Conservation (phyloP, 2,797 vertebrate genomes). For the Pampus argenteus region DNA sequence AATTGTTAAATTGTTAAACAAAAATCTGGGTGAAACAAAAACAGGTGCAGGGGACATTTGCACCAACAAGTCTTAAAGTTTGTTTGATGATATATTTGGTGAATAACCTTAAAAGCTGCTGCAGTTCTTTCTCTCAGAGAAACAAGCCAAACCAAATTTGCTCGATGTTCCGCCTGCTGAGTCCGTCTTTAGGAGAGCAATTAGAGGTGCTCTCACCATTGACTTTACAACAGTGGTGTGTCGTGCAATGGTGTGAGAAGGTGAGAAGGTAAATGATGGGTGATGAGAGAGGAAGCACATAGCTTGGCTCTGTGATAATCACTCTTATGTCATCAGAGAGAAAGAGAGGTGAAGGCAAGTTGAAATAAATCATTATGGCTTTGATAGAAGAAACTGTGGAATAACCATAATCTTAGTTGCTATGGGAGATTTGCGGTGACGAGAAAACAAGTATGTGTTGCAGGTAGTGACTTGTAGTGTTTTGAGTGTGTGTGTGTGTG, state of each 20-base stretch:
- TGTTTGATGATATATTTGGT: constrained; percentile 7
- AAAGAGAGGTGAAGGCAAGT: constrained; percentile 14
- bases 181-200: constrained; percentile 1
- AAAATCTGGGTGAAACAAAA: neutral
- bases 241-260: constrained; percentile 19
- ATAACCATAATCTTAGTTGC: constrained; percentile 23
- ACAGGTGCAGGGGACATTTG: neutral
- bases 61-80: neutral
- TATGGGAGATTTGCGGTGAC: constrained; percentile 18
- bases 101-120: constrained; percentile 2
- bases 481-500: constrained; percentile 28
- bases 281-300: constrained; percentile 38
- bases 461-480: constrained; percentile 42
- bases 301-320: constrained; percentile 28
- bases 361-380: constrained; percentile 49
- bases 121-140: neutral
- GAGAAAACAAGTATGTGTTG: constrained; percentile 37
- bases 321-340: constrained; percentile 25
- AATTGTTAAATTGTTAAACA: constrained; percentile 23
- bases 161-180: neutral
- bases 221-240: constrained; percentile 4
- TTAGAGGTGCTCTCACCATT: neutral
- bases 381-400: constrained; percentile 29
- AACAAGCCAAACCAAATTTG: neutral
- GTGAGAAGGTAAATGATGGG: constrained; percentile 21